Percentiles rank a stretch among this genome's conserved stretches.
These are phyloP conservation scores for Pogonocherus hispidulus DNA, from an alignment of 2,888 invertebrate species.

Conservation along the genomic window DNA sequence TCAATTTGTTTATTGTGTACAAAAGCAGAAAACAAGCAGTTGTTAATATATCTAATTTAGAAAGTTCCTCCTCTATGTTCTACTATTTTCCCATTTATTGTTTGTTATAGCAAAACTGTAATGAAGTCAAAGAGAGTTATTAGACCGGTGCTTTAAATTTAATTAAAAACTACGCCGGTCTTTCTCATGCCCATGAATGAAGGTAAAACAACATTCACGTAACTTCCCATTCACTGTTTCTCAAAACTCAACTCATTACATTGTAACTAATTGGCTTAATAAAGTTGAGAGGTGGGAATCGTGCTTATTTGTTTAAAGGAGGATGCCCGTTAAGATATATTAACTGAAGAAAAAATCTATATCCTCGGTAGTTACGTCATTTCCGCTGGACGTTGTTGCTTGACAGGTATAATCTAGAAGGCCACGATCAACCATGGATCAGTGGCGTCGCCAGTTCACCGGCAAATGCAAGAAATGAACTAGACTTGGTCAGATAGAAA, in stretches of 20 bases:
- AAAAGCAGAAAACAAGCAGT: background rate
- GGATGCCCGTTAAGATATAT: slow-evolving; percentile 36
- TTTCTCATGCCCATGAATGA: slow-evolving; percentile 26
- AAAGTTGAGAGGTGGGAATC: slow-evolving; percentile 31
- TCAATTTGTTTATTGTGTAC: too few species aligned
- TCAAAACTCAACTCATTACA: slow-evolving; percentile 24
- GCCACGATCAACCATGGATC: slow-evolving; percentile 48
- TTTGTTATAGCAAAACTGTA: slow-evolving; percentile 8
- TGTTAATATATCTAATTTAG: slow-evolving; percentile 1
- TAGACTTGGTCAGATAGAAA: slow-evolving; percentile 39
- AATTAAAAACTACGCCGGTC: slow-evolving; percentile 27
- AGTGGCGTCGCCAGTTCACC: slow-evolving; percentile 46
- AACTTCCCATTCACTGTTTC: slow-evolving; percentile 29
- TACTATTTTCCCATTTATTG: slow-evolving; percentile 17
- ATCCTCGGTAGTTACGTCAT: slow-evolving; percentile 55
- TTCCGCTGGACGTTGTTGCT: slow-evolving; percentile 56
- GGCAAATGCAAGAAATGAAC: slow-evolving; percentile 41
- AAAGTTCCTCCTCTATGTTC: background rate
- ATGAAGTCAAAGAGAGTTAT: slow-evolving; percentile 18
- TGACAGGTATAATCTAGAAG: slow-evolving; percentile 54
- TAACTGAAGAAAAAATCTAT: slow-evolving; percentile 47
- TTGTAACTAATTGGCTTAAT: slow-evolving; percentile 30
- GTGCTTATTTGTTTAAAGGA: slow-evolving; percentile 25
- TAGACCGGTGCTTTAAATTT: slow-evolving; percentile 22
- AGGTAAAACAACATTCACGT: slow-evolving; percentile 23